Conservation (phyloP, 2,113 vertebrate genomes). For the Drymodes brunneopygia region DNA sequence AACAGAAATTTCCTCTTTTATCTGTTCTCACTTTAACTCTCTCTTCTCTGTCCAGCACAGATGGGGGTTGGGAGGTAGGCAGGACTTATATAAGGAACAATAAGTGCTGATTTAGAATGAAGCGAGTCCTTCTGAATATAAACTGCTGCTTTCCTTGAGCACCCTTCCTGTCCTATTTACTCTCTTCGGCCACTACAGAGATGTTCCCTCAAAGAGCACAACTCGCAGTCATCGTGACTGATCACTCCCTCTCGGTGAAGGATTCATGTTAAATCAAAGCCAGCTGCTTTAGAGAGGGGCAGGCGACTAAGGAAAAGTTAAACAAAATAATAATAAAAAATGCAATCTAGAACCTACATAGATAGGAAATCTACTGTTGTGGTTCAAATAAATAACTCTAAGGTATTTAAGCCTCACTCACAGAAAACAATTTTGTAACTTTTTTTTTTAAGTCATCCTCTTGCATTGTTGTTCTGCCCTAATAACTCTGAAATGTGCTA, state of each 20-base stretch:
- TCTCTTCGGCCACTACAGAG: not conserved
- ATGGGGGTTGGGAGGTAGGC: not conserved
- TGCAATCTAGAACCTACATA: conserved; percentile 22
- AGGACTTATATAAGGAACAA: not conserved
- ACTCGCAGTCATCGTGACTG: conserved; percentile 7
- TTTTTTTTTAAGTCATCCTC: conserved; percentile 54
- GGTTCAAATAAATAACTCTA: conserved; percentile 47
- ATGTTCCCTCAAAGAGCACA: conserved; percentile 3
- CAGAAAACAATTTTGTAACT: conserved; percentile 64
- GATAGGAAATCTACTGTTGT: not conserved
- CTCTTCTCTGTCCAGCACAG: not conserved
- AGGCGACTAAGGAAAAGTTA: not conserved
- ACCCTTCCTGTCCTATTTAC: not conserved
- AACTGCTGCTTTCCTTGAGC: not conserved
- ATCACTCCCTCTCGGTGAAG: conserved; percentile 57
- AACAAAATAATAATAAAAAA: conserved; percentile 60
- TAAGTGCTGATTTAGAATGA: not conserved
- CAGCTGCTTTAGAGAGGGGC: conserved; percentile 55
- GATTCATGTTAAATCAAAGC: conserved; percentile 74
- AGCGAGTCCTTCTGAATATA: not conserved
- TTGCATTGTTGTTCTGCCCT: conserved; percentile 54
- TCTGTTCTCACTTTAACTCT: not conserved
- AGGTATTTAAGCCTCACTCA: conserved; percentile 60
- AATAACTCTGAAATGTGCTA: conserved; percentile 71
- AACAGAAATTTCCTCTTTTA: not conserved